These are phyloP conservation scores for Motacilla alba DNA, from an alignment of 2,113 vertebrate genomes.

Conservation along the genomic window DNA sequence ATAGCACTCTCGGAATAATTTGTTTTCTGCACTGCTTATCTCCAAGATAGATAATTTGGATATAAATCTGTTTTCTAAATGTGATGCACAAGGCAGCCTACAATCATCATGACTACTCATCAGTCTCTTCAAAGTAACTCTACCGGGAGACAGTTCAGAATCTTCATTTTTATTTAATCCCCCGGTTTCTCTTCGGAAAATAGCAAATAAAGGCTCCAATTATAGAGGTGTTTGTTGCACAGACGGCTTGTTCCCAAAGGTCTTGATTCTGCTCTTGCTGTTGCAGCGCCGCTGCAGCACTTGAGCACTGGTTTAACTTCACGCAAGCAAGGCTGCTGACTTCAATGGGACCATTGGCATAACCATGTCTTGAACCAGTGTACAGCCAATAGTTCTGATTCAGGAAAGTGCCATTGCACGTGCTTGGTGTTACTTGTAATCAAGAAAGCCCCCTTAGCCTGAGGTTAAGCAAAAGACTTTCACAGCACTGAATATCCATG, in stretches of 20 bases:
- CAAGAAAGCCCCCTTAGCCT: neutral
- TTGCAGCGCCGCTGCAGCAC: neutral
- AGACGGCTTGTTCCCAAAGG: neutral
- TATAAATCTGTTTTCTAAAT: neutral
- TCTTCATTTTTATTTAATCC: neutral
- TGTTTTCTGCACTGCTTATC: neutral
- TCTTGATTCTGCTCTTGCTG: neutral
- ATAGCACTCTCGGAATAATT: neutral
- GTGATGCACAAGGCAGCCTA: neutral
- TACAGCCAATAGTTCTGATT: neutral
- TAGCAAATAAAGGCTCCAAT: neutral
- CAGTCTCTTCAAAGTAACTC: neutral
- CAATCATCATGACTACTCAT: neutral
- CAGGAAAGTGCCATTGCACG: neutral
- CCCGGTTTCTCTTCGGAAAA: neutral
- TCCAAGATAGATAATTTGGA: neutral
- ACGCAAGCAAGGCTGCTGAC: neutral
- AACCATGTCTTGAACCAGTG: neutral
- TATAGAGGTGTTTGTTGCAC: neutral
- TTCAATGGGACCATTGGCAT: neutral
- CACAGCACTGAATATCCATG: neutral
- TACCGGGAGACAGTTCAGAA: neutral
- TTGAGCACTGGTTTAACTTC: neutral
- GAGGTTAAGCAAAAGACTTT: neutral
- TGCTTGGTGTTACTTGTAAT: neutral